Evolutionary conservation across 2,113 vertebrate genomes (phyloP), one percentile per base, ranked within the genome.

Genomic region (Leucoraja erinaceus): DNA sequence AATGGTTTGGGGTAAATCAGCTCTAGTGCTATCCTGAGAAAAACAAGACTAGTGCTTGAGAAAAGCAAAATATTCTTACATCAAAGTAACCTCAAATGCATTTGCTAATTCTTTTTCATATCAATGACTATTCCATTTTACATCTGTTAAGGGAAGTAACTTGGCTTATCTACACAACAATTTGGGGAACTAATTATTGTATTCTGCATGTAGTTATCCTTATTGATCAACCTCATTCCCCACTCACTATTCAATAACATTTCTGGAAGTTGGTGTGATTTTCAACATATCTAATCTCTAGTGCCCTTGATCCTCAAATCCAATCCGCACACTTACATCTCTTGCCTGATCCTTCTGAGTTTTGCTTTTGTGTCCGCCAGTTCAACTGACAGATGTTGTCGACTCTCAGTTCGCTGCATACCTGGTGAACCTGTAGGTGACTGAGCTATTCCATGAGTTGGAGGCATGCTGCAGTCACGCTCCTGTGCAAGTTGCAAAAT

Each of bases 341-440:
- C 99, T 94, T 99, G 99, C 56, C 98, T 97, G 66, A 99, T 97
- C 88, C 99, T 96, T 94, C 99, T 96, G 94, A 99, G 98, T 95
- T 97, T 98, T 93, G 99, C 99, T 94, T 99, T 99, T 94, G 98
- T 98, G 74, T 99, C 99, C 7, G 99, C 99, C 72, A 99, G 94
- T 95, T 99, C 99, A 94, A 99, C 99, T 0, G 98, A 98, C 76
- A 99, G 97, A 95, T 99, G 99, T 94, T 99, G 99, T 25, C 98
- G 95, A 95, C 98, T 99, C 94, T 99, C 99, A 0, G 98, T 99
- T 94, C 98, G 97, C 79, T 98, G 98, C 98, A 99, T 98, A 94
- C 97, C 98, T 33, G 98, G 98, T 75, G 98, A 99, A 72, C 98
- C 97, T 31, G 96, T 95, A 11, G 98, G 99, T 2, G 98, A 99